Percentiles rank a stretch among this genome's conserved stretches.
These are phyloP conservation scores for Deilephila porcellus DNA, from an alignment of 2,888 invertebrate genomes.

Conservation along the genomic window DNA sequence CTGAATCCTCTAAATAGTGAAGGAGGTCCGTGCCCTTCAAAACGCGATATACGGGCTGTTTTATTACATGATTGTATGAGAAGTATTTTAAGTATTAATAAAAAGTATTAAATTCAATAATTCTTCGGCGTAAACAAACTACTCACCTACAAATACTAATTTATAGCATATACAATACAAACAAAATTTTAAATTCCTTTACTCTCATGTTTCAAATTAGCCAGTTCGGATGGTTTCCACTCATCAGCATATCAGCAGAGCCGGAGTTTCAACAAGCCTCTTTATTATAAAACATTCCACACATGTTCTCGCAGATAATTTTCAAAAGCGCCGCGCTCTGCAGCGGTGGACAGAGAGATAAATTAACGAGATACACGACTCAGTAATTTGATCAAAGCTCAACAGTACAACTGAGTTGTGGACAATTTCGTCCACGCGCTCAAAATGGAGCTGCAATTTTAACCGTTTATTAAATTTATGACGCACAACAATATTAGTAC, in stretches of 20 bases:
- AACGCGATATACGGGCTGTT: too few relatives aligned
- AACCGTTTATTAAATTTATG: slow-evolving; percentile 19
- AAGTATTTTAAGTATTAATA: too few relatives aligned
- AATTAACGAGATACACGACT: slow-evolving; percentile 22
- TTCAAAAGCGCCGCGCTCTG: neutral
- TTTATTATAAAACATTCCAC: slow-evolving; percentile 12
- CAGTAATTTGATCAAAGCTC: slow-evolving; percentile 26
- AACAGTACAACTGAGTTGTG: slow-evolving; percentile 12
- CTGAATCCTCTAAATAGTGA: too few relatives aligned
- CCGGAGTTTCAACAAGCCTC: neutral
- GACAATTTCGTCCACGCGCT: slow-evolving; percentile 10
- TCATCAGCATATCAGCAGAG: neutral
- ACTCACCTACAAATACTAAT: too few relatives aligned
- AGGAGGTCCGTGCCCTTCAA: too few relatives aligned
- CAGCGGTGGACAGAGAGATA: neutral
- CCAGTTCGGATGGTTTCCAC: neutral
- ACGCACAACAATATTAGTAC: slow-evolving; percentile 12
- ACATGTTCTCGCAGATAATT: neutral
- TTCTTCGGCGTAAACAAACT: too few relatives aligned
- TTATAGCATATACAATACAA: too few relatives aligned
- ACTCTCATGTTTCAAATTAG: neutral
- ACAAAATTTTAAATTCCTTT: too few relatives aligned
- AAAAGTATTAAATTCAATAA: too few relatives aligned
- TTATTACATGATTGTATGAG: too few relatives aligned
- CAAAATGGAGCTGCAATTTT: slow-evolving; percentile 22